phyloP scores from a whole-genome alignment of 2,797 vertebrate genomes.

The Bryconaethiops microstoma region DNA sequence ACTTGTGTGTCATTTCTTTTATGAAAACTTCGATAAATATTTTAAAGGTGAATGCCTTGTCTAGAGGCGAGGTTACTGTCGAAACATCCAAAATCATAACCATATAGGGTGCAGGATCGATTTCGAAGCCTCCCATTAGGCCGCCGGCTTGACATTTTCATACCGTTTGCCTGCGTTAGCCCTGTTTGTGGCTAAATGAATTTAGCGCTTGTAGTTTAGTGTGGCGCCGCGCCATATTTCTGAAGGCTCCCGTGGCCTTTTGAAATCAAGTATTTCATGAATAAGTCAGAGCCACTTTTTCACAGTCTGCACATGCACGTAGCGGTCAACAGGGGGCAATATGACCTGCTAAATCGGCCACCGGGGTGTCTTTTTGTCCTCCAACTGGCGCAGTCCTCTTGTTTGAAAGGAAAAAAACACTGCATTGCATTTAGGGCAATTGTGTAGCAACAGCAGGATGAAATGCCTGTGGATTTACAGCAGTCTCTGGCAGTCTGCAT shows the following conservation, averaged over 20 bases:
- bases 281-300: conserved; percentile 55
- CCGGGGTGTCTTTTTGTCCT: conserved; percentile 69
- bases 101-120: conserved; percentile 44
- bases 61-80: conserved; percentile 58
- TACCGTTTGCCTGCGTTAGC: conserved; percentile 17
- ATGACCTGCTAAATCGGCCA: conserved; percentile 69
- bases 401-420: conserved; percentile 67
- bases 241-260: conserved; percentile 56
- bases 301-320: conserved; percentile 46
- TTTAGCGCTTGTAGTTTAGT: conserved; percentile 46
- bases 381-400: conserved; percentile 65
- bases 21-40: conserved; percentile 59
- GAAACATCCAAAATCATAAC: conserved; percentile 54
- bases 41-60: conserved; percentile 54
- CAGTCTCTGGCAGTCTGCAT: conserved; percentile 63
- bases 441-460: conserved; percentile 62
- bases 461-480: conserved; percentile 69
- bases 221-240: conserved; percentile 55
- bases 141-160: conserved; percentile 50
- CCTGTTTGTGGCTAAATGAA: conserved; percentile 51
- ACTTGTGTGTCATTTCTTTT: conserved; percentile 57
- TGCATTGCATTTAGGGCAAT: conserved; percentile 76
- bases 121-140: conserved; percentile 33
- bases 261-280: conserved; percentile 64
- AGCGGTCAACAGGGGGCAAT: conserved; percentile 78